phyloP scores from a whole-genome alignment of 2,888 invertebrate genomes.

The Zygothrica quintamaculata region DNA sequence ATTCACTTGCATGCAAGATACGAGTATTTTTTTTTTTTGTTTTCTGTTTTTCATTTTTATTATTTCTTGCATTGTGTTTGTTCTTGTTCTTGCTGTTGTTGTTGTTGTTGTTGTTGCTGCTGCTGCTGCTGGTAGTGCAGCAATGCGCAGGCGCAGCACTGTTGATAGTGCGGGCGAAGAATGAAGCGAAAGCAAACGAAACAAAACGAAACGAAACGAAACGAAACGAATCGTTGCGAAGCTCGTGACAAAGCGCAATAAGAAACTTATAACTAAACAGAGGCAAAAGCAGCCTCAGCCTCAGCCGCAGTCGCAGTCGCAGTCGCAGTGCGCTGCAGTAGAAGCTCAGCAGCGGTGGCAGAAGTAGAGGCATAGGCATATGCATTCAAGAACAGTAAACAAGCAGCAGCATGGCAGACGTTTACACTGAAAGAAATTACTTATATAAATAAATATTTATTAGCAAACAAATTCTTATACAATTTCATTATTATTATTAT shows the following conservation, averaged over 20 bases:
- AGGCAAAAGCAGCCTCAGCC: conserved; percentile 7
- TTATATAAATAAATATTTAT: too few species aligned
- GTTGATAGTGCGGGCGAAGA: conserved; percentile 69
- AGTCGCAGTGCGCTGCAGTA: too few species aligned
- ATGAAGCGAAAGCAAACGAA: conserved; percentile 28
- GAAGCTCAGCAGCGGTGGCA: too few species aligned
- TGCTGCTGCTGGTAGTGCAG: conserved; percentile 31
- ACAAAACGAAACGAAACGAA: conserved; percentile 33
- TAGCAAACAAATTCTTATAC: too few species aligned
- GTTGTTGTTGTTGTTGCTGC: conserved; percentile 17
- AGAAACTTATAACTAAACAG: conserved; percentile 43
- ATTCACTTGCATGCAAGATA: conserved; percentile 78
- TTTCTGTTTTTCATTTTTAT: too few species aligned
- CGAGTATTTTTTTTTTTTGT: conserved; percentile 69
- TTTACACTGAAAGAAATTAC: conserved; percentile 25
- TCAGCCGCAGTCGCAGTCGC: too few species aligned
- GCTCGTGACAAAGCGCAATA: conserved; percentile 30
- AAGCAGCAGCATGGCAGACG: conserved; percentile 10
- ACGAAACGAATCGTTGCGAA: conserved; percentile 36
- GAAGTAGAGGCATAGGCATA: conserved; percentile 45
- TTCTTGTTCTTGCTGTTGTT: conserved; percentile 28
- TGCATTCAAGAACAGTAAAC: conserved; percentile 34
- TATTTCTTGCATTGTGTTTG: conserved; percentile 40
- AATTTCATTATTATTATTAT: too few species aligned
- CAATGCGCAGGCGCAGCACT: conserved; percentile 61